A percentile compares a stretch with the other conserved stretches of the same genome.
These are phyloP conservation scores for Drosophila orena DNA, from an alignment of 1,140 invertebrate species.

Conservation along the genomic window DNA sequence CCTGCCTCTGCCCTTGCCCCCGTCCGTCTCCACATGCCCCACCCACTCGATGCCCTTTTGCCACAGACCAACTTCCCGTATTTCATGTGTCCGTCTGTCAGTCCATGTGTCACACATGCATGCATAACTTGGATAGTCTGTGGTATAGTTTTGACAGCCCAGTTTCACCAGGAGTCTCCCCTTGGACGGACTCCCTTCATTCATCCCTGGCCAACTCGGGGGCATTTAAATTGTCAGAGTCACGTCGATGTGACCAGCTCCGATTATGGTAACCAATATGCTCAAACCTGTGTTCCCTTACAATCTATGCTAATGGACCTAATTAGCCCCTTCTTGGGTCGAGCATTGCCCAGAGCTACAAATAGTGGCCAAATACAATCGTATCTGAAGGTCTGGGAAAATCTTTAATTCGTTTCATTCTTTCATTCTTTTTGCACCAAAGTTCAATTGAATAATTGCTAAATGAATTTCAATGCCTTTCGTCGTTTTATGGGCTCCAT, in stretches of 20 bases:
- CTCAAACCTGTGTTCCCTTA: neutral
- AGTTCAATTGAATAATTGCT: slow-evolving; percentile 9
- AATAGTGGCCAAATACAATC: neutral
- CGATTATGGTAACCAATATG: slow-evolving; percentile 62
- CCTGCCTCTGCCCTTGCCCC: slow-evolving; percentile 19
- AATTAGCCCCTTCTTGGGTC: slow-evolving; percentile 31
- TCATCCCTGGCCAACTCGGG: slow-evolving; percentile 24
- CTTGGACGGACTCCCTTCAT: neutral
- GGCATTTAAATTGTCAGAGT: slow-evolving; percentile 67
- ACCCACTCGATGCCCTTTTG: neutral
- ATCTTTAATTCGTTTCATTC: neutral
- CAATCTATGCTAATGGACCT: slow-evolving; percentile 36
- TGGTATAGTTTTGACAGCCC: slow-evolving; percentile 72
- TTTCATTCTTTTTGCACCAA: neutral
- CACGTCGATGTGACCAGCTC: slow-evolving; percentile 54
- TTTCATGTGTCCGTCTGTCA: slow-evolving; percentile 1
- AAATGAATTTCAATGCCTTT: slow-evolving; percentile 20
- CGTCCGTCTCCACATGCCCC: slow-evolving; percentile 39
- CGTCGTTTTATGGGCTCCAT: slow-evolving; percentile 29
- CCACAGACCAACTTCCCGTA: neutral
- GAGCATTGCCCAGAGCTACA: neutral
- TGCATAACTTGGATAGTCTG: slow-evolving; percentile 77
- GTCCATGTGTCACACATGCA: slow-evolving; percentile 24
- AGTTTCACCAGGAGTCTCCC: slow-evolving; percentile 39
- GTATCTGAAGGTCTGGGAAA: no score